These are phyloP conservation scores for Isurus oxyrinchus DNA, from an alignment of 2,113 vertebrate species.

Conservation along the genomic window DNA sequence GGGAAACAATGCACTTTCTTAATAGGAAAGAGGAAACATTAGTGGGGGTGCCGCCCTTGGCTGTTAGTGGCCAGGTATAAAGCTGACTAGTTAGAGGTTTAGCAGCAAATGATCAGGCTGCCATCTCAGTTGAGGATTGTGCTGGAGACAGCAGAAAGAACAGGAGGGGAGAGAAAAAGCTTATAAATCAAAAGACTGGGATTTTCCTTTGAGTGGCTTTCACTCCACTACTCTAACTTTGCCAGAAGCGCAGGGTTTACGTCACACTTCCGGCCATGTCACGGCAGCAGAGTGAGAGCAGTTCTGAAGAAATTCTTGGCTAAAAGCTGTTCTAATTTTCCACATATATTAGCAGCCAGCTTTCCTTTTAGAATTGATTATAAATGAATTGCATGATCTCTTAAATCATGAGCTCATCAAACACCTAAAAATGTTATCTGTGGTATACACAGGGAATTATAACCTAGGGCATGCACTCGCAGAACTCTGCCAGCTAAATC, in stretches of 20 bases:
- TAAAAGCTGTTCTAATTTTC: background rate
- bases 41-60: background rate
- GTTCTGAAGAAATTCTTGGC: background rate
- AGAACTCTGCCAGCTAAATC: background rate
- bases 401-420: background rate
- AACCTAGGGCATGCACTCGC: background rate
- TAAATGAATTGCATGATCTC: background rate
- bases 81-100: background rate
- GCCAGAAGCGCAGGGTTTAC: background rate
- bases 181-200: background rate
- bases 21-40: background rate
- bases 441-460: background rate
- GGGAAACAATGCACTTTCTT: background rate
- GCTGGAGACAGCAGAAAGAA: background rate
- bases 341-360: background rate
- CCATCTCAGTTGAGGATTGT: background rate
- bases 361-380: background rate
- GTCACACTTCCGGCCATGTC: background rate
- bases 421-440: background rate
- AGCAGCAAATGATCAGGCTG: background rate
- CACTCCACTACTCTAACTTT: background rate
- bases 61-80: background rate
- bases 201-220: background rate
- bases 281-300: background rate
- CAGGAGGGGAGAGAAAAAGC: background rate